Evolutionary conservation across 2,888 invertebrate genomes (phyloP).

Genomic region (Ichneumon xanthorius): DNA sequence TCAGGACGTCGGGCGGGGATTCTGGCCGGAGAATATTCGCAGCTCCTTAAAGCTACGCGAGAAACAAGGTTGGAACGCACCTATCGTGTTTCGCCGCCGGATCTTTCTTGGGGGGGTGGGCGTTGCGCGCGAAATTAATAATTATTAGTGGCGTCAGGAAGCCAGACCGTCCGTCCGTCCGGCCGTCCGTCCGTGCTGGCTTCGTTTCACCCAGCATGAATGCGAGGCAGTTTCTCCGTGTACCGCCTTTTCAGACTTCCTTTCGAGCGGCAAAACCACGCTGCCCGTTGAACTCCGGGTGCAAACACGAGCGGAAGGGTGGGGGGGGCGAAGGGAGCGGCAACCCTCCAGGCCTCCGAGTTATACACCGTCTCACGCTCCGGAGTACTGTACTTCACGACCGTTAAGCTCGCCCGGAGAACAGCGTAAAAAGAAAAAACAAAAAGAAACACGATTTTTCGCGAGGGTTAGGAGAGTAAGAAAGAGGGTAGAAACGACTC

Average conservation of each 20-base stretch:
- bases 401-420: constrained; percentile 34
- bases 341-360: constrained; percentile 56
- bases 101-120: constrained; percentile 59
- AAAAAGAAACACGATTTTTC: constrained; percentile 42
- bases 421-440: constrained; percentile 15
- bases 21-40: constrained; percentile 4
- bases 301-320: constrained; percentile 39
- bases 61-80: constrained; percentile 51
- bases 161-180: constrained; percentile 31
- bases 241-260: constrained; percentile 65
- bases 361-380: constrained; percentile 42
- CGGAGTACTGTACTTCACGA: constrained; percentile 61
- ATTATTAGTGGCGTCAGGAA: constrained; percentile 62
- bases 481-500: constrained; percentile 46
- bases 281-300: constrained; percentile 44
- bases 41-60: neutral
- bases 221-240: constrained; percentile 47
- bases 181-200: constrained; percentile 13
- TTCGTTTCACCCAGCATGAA: constrained; percentile 48
- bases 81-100: constrained; percentile 64
- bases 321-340: neutral
- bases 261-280: constrained; percentile 62
- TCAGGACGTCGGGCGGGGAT: neutral
- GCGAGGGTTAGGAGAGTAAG: constrained; percentile 39
- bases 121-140: constrained; percentile 68